phyloP scores from a whole-genome alignment of 2,113 vertebrate genomes.

The Mohoua ochrocephala region DNA sequence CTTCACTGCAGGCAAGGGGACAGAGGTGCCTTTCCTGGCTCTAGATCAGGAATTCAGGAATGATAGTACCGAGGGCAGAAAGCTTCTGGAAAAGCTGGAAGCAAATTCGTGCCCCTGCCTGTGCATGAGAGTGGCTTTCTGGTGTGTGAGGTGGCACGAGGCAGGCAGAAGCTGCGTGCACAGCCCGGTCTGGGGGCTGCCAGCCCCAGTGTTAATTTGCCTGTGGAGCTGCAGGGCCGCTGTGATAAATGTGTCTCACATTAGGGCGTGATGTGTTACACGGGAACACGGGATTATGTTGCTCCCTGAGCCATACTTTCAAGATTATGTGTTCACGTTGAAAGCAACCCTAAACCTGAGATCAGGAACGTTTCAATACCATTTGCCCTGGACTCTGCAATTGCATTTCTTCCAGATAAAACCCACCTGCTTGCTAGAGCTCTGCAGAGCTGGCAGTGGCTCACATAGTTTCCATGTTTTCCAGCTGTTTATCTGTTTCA shows the following conservation, averaged over 20 bases:
- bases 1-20: background rate
- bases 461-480: conserved; percentile 54
- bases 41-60: background rate
- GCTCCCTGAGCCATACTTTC: background rate
- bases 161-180: background rate
- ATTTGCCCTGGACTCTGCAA: background rate
- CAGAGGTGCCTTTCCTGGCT: background rate
- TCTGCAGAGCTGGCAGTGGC: background rate
- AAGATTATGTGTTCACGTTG: background rate
- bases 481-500: conserved; percentile 45
- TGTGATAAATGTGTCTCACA: background rate
- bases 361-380: background rate
- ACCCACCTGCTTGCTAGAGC: background rate
- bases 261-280: background rate
- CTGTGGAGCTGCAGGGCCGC: background rate
- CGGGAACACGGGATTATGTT: background rate
- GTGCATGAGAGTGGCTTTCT: background rate
- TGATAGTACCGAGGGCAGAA: background rate
- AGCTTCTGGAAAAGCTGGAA: background rate
- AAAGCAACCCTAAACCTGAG: background rate
- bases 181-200: background rate
- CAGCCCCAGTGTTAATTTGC: background rate
- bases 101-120: background rate
- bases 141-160: fast-evolving
- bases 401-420: conserved; percentile 10